Evolutionary conservation across 2,888 invertebrate genomes (phyloP).

Genomic region (Leptinotarsa peninsularis): DNA sequence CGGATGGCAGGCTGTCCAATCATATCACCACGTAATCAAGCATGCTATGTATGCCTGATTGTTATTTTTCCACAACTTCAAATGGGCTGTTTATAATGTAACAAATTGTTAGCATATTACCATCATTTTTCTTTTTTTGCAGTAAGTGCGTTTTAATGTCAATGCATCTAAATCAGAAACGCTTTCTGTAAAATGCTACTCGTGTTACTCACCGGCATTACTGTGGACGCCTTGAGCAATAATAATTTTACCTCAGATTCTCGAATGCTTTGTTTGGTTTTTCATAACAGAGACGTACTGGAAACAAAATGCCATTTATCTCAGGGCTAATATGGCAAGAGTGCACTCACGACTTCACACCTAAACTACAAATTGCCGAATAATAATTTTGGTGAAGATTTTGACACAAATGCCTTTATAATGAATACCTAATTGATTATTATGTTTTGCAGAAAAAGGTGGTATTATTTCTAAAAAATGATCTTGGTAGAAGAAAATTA

Average conservation of each 20-base stretch:
- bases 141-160: constrained; percentile 11
- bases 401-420: no score
- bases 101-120: constrained; percentile 15
- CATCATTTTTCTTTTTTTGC: not conserved
- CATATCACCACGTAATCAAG: not conserved
- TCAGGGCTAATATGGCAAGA: no score
- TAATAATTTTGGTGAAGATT: no score
- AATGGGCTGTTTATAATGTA: constrained; percentile 5
- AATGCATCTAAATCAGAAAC: constrained; percentile 15
- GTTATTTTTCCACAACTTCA: not conserved
- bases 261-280: constrained; percentile 7
- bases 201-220: constrained; percentile 11
- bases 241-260: constrained; percentile 16
- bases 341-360: no score
- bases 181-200: constrained; percentile 10
- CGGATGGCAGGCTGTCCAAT: not conserved
- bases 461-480: no score
- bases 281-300: constrained; percentile 12
- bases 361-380: no score
- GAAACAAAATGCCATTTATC: not conserved
- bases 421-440: no score
- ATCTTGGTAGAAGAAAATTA: no score
- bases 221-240: constrained; percentile 2
- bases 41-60: not conserved
- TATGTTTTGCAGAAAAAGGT: no score